A percentile compares a stretch with the other conserved stretches of the same genome.
Conservation (phyloP, 2,888 invertebrate species). For the Callosobruchus maculatus region DNA sequence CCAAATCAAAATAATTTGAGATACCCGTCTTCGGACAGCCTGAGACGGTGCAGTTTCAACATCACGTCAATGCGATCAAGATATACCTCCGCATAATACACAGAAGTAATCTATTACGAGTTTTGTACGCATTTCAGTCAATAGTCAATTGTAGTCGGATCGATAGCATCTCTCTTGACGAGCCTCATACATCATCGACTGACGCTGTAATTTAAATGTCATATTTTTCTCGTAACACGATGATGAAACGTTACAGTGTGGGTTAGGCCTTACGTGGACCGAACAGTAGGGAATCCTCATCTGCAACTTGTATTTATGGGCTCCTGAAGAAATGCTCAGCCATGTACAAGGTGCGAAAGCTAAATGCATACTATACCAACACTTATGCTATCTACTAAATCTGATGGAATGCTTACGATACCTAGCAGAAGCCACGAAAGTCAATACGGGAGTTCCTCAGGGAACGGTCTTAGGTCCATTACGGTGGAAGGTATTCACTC, state of each 20-base stretch:
- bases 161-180: constrained; percentile 14
- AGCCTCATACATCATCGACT: constrained; percentile 10
- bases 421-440: too few species aligned
- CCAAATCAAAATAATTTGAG: neutral
- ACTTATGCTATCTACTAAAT: too few species aligned
- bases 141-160: constrained; percentile 13
- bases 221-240: neutral
- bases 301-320: neutral
- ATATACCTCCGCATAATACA: constrained; percentile 2
- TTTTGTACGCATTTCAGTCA: constrained; percentile 9
- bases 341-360: too few species aligned
- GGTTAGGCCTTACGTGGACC: neutral
- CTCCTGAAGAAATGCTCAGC: too few species aligned
- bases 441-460: too few species aligned
- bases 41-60: constrained; percentile 24
- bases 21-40: constrained; percentile 1
- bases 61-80: constrained; percentile 19
- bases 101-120: constrained; percentile 2
- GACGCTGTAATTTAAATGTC: neutral
- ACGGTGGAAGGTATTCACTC: too few species aligned
- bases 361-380: too few species aligned
- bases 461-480: too few species aligned
- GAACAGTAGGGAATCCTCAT: neutral
- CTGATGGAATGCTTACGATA: too few species aligned
- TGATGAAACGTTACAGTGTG: neutral